These are phyloP conservation scores for Rhingia rostrata DNA, from an alignment of 2,888 invertebrate species.

Conservation along the genomic window DNA sequence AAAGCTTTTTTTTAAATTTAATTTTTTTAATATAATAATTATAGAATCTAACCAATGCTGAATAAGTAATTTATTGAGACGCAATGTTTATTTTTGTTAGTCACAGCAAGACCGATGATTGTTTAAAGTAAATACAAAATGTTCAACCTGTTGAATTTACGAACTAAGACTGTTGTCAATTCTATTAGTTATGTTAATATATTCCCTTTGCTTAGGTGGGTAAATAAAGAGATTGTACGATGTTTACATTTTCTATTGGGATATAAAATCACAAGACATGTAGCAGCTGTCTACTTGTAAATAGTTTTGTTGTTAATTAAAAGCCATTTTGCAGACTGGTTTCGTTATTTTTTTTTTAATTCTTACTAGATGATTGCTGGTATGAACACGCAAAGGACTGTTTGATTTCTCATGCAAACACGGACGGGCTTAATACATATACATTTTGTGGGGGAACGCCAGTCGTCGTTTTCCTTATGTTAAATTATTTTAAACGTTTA, in stretches of 20 bases:
- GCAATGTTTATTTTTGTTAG: not conserved
- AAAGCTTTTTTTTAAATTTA: not conserved
- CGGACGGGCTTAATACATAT: too few relatives aligned
- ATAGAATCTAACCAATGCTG: not conserved
- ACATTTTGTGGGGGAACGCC: too few relatives aligned
- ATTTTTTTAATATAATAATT: not conserved
- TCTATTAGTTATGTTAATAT: not conserved
- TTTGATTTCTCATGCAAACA: too few relatives aligned
- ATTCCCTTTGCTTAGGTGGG: not conserved
- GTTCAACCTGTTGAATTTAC: conserved; percentile 6
- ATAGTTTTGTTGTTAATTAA: not conserved
- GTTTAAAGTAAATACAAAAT: not conserved
- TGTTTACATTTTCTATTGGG: not conserved
- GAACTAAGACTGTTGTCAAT: not conserved
- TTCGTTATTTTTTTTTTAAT: not conserved
- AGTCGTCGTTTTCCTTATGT: too few relatives aligned
- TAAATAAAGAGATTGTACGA: not conserved
- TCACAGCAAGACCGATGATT: not conserved
- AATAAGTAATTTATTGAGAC: not conserved
- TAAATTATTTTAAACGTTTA: too few relatives aligned
- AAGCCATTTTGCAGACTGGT: not conserved
- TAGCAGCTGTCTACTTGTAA: not conserved
- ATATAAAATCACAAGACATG: not conserved
- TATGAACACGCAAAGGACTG: too few relatives aligned
- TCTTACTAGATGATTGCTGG: too few relatives aligned